Evolutionary conservation across 2,888 invertebrate genomes (phyloP).

Genomic region (Hemicrepidius hirtus): DNA sequence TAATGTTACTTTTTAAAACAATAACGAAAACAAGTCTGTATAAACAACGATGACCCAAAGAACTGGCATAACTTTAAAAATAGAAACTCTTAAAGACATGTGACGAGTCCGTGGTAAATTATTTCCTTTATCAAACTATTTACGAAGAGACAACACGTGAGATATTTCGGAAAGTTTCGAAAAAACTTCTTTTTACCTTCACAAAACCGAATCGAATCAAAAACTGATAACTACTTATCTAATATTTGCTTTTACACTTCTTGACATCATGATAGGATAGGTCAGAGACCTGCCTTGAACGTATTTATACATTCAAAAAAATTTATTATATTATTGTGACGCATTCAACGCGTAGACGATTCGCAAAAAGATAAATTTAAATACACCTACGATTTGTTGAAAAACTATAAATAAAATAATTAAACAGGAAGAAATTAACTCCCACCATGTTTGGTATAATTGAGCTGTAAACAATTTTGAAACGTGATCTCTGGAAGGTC

Average conservation of each 20-base stretch:
- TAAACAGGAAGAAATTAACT: too few species aligned
- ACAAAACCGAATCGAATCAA: too few species aligned
- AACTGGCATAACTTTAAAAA: constrained; percentile 39
- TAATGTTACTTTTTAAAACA: neutral
- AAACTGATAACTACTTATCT: too few species aligned
- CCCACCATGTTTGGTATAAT: too few species aligned
- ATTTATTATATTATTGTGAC: constrained; percentile 26
- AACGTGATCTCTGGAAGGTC: too few species aligned
- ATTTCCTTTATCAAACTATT: neutral
- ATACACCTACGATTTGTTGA: constrained; percentile 10
- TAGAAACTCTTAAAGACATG: constrained; percentile 34
- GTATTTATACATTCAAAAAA: constrained; percentile 29
- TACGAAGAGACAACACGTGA: too few species aligned
- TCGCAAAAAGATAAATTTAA: constrained; percentile 21
- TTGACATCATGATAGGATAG: constrained; percentile 44
- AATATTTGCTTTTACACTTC: constrained; percentile 35
- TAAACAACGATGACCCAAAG: constrained; percentile 46
- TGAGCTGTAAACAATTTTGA: too few species aligned
- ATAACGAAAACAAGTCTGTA: constrained; percentile 40
- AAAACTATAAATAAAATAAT: neutral
- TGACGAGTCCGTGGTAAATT: constrained; percentile 24
- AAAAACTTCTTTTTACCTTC: too few species aligned
- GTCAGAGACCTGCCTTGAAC: constrained; percentile 39
- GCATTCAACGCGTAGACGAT: neutral
- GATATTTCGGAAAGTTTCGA: too few species aligned